Conservation (phyloP, 2,888 invertebrate genomes). For the Syrphus vitripennis region DNA sequence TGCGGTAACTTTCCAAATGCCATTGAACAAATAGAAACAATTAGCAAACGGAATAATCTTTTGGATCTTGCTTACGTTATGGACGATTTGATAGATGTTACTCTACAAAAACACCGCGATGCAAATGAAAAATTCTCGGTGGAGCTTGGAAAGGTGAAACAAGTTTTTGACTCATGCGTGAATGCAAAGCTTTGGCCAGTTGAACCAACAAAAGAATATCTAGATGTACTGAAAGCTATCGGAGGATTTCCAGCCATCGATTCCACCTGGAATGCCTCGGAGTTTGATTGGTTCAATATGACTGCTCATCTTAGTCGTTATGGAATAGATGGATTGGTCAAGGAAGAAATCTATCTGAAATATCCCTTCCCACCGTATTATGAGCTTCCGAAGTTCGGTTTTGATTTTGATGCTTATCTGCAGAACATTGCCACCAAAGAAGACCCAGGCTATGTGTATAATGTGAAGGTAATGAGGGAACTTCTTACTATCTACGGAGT, state of each 20-base stretch:
- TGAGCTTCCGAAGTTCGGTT: constrained; percentile 77
- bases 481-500: constrained; percentile 75
- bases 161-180: constrained; percentile 75
- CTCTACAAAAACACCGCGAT: constrained; percentile 67
- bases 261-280: constrained; percentile 71
- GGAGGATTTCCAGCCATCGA: constrained; percentile 79
- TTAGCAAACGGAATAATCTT: constrained; percentile 75
- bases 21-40: constrained; percentile 71
- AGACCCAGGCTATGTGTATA: constrained; percentile 75
- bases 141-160: constrained; percentile 75
- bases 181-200: constrained; percentile 75
- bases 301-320: constrained; percentile 77
- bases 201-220: constrained; percentile 75
- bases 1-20: constrained; percentile 78
- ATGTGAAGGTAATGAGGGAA: constrained; percentile 75
- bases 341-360: constrained; percentile 73
- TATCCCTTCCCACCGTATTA: constrained; percentile 77
- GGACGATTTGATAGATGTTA: constrained; percentile 71
- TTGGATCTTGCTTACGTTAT: constrained; percentile 76
- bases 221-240: constrained; percentile 75
- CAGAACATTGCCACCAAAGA: constrained; percentile 76
- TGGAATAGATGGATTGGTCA: constrained; percentile 73
- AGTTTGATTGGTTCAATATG: constrained; percentile 79
- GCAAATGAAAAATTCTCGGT: constrained; percentile 67
- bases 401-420: constrained; percentile 75